phyloP scores from a whole-genome alignment of 2,888 invertebrate genomes.

The Harpagoxenus sublaevis region DNA sequence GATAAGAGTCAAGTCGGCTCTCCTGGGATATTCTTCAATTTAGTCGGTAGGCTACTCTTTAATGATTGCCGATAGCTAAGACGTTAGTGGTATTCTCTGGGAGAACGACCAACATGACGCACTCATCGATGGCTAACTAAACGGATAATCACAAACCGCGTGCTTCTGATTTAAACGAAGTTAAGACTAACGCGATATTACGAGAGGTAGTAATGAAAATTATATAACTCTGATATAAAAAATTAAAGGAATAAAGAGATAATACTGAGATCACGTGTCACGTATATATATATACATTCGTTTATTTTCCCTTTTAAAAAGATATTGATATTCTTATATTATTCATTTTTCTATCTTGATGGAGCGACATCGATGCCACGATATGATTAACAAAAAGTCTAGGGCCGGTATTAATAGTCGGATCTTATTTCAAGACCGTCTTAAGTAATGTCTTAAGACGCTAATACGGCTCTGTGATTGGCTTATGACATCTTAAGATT shows the following conservation, averaged over 20 bases:
- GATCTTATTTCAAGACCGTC: too few species aligned
- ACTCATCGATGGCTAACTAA: conserved; percentile 23
- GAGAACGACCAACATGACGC: neutral
- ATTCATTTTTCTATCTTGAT: neutral
- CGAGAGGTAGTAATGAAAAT: neutral
- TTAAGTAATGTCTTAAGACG: too few species aligned
- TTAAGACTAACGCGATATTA: neutral
- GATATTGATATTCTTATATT: neutral
- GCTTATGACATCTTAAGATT: too few species aligned
- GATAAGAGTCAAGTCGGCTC: conserved; percentile 33
- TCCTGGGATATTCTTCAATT: conserved; percentile 43
- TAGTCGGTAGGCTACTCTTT: conserved; percentile 44
- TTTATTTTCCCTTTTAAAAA: neutral
- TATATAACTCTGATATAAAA: neutral
- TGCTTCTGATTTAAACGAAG: neutral
- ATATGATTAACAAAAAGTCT: neutral
- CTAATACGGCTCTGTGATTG: too few species aligned
- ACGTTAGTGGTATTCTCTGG: conserved; percentile 8
- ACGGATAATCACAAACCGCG: neutral
- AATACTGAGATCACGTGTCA: neutral
- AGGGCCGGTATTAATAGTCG: too few species aligned
- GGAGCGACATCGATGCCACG: neutral
- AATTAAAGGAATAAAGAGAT: neutral
- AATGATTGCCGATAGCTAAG: conserved; percentile 37
- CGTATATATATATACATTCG: neutral